Base-by-base conservation (phyloP, 2,888 invertebrate genomes). In the Cantharis lateralis region DNA sequence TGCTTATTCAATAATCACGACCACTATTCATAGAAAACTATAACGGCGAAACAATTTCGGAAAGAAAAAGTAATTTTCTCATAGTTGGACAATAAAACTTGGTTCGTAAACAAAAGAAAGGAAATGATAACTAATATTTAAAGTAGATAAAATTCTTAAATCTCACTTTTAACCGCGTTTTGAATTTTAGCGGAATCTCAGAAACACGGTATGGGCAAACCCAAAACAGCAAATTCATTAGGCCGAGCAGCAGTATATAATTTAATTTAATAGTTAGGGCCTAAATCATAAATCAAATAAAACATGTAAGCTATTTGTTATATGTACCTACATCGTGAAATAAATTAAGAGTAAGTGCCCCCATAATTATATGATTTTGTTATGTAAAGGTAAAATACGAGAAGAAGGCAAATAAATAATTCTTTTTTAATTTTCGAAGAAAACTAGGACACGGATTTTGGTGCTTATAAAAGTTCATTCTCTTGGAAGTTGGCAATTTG, bases 171-270 rank as follows among this genome's bases (percentile, higher is more conserved):
- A 15, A 75, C 48, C 28, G 16, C 63, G 18, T 62, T 15, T 68
- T 32, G 61, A 64, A 68, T 62, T 28, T 70, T 28, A 71, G 70
- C 24, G 20, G 13, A 63, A 64, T 68, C 26, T 68, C 20, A 18
- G 62, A 68, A 62, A 71, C 32, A 64, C n/a, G 16, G 70, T 13
- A 66, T 68, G 62, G 68, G 63, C 18, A 72, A 28, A 68, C 62
- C 71, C 61, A 18, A 71, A n/a, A 15, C 15, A 68, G 32, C 24
- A 63, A 75, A 75, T 75, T 71, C 71, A 71, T 75, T 75, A 75
- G 28, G 32, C 70, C 1, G 48, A 48, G 48, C 48, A 28, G 26
- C 7, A 48, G 26, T 48, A 48, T 48, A 48, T 48, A 48, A 48
- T 48, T 48, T 62, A 70, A 74, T 70, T 74, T 74, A 74, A 74